A percentile compares a stretch with the other conserved stretches of the same genome.
These are phyloP conservation scores for Prinia subflava DNA, from an alignment of 2,113 vertebrate genomes.

Conservation along the genomic window DNA sequence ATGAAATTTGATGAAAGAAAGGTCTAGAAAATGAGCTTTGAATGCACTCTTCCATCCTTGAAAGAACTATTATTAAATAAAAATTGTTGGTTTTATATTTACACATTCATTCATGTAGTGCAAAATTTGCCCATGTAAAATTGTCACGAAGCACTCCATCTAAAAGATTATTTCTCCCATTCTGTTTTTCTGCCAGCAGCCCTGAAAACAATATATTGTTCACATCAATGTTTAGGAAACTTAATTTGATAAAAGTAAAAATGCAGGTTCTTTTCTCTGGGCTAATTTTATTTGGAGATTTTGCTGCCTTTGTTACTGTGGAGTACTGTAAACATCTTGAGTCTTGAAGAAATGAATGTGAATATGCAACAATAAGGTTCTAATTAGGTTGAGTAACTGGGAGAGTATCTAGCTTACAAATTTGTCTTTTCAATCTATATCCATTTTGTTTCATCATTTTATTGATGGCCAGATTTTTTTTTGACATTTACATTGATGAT, in stretches of 20 bases:
- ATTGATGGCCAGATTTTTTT: not conserved
- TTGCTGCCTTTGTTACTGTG: not conserved
- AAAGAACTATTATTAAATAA: not conserved
- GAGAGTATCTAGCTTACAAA: not conserved
- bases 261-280: not conserved
- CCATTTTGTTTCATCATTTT: not conserved
- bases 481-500: not conserved
- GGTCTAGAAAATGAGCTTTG: not conserved
- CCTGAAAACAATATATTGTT: not conserved
- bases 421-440: not conserved
- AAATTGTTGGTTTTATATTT: not conserved
- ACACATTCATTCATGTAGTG: not conserved
- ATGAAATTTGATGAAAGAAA: not conserved
- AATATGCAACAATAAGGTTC: not conserved
- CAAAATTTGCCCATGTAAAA: not conserved
- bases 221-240: not conserved
- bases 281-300: conserved; percentile 18
- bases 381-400: not conserved
- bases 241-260: not conserved
- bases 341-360: not conserved
- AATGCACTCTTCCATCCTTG: not conserved
- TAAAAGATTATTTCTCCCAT: not conserved
- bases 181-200: not conserved
- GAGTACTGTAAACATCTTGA: not conserved
- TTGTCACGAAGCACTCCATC: not conserved